These are phyloP conservation scores for Calidris pugnax DNA, from an alignment of 2,113 vertebrate species.

Conservation along the genomic window DNA sequence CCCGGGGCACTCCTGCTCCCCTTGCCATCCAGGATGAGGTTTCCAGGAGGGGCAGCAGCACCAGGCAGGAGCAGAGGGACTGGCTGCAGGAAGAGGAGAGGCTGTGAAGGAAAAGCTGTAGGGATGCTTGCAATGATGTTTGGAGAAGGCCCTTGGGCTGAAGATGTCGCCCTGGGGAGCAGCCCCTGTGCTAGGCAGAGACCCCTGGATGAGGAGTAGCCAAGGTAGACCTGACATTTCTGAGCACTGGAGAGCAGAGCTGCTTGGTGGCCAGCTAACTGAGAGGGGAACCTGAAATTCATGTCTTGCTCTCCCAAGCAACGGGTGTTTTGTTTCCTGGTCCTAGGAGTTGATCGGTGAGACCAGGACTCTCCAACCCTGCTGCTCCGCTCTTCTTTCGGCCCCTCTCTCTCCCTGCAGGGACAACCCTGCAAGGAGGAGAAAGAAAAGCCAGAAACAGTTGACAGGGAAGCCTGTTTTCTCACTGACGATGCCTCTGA, in stretches of 20 bases:
- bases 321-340: not conserved
- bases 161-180: not conserved
- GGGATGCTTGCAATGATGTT: rapidly evolving
- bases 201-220: not conserved
- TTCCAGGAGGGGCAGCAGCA: rapidly evolving
- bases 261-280: not conserved
- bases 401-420: not conserved
- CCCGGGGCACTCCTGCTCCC: rapidly evolving
- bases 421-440: not conserved
- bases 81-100: not conserved
- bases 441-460: not conserved
- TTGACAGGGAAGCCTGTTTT: not conserved
- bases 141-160: not conserved
- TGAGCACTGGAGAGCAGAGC: not conserved
- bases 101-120: not conserved
- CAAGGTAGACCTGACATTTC: not conserved
- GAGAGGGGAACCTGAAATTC: not conserved
- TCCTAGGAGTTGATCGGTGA: not conserved
- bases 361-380: not conserved
- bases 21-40: not conserved
- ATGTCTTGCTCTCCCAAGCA: not conserved
- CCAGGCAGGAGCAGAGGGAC: not conserved
- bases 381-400: not conserved
- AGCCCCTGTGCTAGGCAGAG: not conserved
- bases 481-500: not conserved